A percentile compares a stretch with the other conserved stretches of the same genome.
These are phyloP conservation scores for Iphiclides podalirius DNA, from an alignment of 2,888 invertebrate genomes.

Conservation along the genomic window DNA sequence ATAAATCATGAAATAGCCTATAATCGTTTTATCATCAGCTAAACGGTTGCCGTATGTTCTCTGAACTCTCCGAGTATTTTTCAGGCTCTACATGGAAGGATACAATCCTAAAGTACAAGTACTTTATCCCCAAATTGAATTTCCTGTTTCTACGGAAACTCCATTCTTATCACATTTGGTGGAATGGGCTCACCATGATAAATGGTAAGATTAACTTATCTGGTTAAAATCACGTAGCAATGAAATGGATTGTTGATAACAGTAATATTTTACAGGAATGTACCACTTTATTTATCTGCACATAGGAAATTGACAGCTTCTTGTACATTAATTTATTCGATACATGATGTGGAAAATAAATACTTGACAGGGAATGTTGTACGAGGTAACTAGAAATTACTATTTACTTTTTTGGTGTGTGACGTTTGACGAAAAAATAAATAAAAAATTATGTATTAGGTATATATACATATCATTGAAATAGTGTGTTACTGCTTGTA, in stretches of 20 bases:
- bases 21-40: too few species aligned
- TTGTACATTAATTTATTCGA: slow-evolving; percentile 38
- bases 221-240: too few species aligned
- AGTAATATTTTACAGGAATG: slow-evolving; percentile 35
- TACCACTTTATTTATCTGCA: slow-evolving; percentile 41
- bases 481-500: too few species aligned
- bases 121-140: slow-evolving; percentile 86
- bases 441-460: too few species aligned
- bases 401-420: not conserved
- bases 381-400: slow-evolving; percentile 39
- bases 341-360: slow-evolving; percentile 46
- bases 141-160: slow-evolving; percentile 92
- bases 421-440: too few species aligned
- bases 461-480: too few species aligned
- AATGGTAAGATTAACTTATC: slow-evolving; percentile 68
- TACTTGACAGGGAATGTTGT: slow-evolving; percentile 47
- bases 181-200: slow-evolving; percentile 89
- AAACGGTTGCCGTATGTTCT: too few species aligned
- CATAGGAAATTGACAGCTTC: slow-evolving; percentile 38
- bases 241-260: not conserved
- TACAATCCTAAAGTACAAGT: slow-evolving; percentile 83
- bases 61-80: too few species aligned
- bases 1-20: too few species aligned
- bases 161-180: slow-evolving; percentile 89
- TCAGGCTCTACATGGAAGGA: slow-evolving; percentile 87